Conservation (phyloP, 1,140 invertebrate species). For the Ericerus pela region DNA sequence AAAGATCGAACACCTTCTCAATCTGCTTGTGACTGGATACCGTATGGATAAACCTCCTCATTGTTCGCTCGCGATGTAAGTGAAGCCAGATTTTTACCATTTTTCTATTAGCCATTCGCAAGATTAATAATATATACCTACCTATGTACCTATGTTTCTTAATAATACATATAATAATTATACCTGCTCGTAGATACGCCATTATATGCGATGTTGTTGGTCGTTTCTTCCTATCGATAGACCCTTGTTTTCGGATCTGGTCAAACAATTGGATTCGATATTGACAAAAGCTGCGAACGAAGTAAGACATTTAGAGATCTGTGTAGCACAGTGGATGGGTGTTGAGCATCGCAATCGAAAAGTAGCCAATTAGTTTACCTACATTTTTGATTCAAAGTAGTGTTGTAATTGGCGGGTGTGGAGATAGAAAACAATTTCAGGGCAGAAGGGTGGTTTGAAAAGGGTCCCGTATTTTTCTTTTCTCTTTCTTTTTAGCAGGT, state of each 20-base stretch:
- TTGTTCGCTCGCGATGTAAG: slow-evolving; percentile 34
- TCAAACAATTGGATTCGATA: slow-evolving; percentile 18
- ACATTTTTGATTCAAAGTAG: too few species aligned
- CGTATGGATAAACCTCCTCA: slow-evolving; percentile 68
- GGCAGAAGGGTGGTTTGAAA: too few species aligned
- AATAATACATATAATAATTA: neutral
- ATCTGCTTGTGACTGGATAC: slow-evolving; percentile 67
- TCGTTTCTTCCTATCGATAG: neutral
- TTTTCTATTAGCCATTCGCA: neutral
- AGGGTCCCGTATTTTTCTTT: too few species aligned
- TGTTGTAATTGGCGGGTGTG: too few species aligned
- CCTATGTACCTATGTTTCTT: neutral
- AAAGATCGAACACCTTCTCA: slow-evolving; percentile 63
- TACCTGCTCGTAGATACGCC: neutral
- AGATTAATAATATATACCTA: too few species aligned
- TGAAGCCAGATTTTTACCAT: neutral
- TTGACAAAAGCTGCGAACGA: too few species aligned
- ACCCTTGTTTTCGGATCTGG: neutral
- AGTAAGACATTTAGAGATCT: too few species aligned
- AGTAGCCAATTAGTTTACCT: too few species aligned
- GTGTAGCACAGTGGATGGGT: too few species aligned
- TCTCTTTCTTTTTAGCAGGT: too few species aligned
- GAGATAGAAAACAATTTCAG: too few species aligned
- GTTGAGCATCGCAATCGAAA: too few species aligned
- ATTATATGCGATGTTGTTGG: neutral